Conservation (phyloP, 2,888 invertebrate genomes). For the Zeuzera pyrina region DNA sequence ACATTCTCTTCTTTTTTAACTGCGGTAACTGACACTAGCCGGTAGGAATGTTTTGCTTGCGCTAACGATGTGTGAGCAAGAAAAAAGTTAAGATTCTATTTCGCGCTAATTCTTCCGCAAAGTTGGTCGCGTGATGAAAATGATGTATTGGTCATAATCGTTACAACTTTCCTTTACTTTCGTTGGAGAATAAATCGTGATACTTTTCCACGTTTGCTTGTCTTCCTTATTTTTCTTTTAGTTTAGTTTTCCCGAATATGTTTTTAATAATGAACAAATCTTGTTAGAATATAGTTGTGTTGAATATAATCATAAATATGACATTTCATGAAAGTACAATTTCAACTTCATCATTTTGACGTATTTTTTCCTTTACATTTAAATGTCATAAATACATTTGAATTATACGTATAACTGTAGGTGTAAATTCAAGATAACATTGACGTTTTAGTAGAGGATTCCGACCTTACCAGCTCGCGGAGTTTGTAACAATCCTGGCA, state of each 20-base stretch:
- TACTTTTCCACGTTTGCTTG: slow-evolving; percentile 15
- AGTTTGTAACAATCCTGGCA: slow-evolving; percentile 13
- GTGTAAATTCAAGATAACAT: too few species aligned
- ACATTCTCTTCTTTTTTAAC: slow-evolving; percentile 21
- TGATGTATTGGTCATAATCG: slow-evolving; percentile 60
- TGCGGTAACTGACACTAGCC: slow-evolving; percentile 54
- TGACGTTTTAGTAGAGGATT: too few species aligned
- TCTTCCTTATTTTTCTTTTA: slow-evolving; percentile 2
- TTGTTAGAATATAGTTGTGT: too few species aligned
- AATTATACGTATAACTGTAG: too few species aligned
- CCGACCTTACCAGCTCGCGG: too few species aligned
- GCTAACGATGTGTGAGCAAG: slow-evolving; percentile 37
- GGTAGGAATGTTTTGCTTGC: slow-evolving; percentile 52
- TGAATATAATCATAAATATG: too few species aligned
- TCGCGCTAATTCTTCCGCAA: slow-evolving; percentile 65
- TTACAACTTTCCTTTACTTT: slow-evolving; percentile 64
- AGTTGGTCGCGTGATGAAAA: slow-evolving; percentile 66
- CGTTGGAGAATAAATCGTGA: slow-evolving; percentile 48
- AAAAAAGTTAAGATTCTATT: slow-evolving; percentile 66
- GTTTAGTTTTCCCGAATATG: too few species aligned
- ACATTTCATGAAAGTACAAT: too few species aligned
- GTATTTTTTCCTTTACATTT: too few species aligned
- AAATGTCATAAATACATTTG: too few species aligned
- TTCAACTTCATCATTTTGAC: too few species aligned
- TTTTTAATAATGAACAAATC: too few species aligned